phyloP scores from a whole-genome alignment of 2,797 vertebrate genomes.

The Prionace glauca region DNA sequence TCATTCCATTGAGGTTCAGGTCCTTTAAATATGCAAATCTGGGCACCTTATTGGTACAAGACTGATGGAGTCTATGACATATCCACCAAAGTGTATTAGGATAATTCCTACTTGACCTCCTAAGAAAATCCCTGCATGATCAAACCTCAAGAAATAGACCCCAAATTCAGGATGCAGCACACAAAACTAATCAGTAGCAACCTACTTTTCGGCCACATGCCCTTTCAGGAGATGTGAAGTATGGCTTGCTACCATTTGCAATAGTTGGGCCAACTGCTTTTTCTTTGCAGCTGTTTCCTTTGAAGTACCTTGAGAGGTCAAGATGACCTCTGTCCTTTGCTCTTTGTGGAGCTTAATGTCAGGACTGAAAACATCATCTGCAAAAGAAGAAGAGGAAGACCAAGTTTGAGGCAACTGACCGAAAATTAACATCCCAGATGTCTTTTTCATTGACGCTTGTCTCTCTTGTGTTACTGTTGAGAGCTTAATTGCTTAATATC shows the following conservation, averaged over 20 bases:
- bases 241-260: constrained; percentile 27
- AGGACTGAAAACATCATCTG: neutral
- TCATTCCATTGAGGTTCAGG: neutral
- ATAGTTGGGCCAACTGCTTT: constrained; percentile 12
- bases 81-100: too few species aligned
- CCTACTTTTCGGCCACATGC: neutral
- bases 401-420: neutral
- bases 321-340: neutral
- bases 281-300: neutral
- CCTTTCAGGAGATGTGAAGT: neutral
- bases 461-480: neutral
- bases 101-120: too few species aligned
- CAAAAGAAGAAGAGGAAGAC: neutral
- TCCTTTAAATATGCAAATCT: neutral
- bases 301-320: neutral
- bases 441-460: neutral
- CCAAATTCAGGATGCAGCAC: neutral
- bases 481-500: neutral
- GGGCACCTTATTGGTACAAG: too few species aligned
- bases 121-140: too few species aligned
- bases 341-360: constrained; percentile 3
- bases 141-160: too few species aligned
- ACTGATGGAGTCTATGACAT: too few species aligned
- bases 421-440: neutral
- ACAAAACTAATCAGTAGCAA: neutral